Evolutionary conservation across 2,888 invertebrate genomes (phyloP).

Genomic region (Drosophila yooni): DNA sequence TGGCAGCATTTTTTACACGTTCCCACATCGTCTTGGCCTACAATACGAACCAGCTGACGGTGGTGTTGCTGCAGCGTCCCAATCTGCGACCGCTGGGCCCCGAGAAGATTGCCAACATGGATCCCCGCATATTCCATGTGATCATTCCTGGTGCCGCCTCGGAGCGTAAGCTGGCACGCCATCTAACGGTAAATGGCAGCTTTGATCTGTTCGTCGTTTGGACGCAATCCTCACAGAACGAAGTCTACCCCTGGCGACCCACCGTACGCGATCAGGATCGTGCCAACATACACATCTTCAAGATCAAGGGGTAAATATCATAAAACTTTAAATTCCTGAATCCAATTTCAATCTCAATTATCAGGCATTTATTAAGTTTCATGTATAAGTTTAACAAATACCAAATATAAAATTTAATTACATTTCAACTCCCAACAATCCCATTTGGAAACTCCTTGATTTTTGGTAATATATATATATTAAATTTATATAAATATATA

Average conservation of each 20-base stretch:
- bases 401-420: not conserved
- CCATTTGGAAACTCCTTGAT: no score
- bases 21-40: constrained; percentile 89
- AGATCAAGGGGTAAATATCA: constrained; percentile 88
- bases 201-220: constrained; percentile 89
- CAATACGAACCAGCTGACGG: constrained; percentile 89
- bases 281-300: constrained; percentile 94
- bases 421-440: no score
- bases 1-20: constrained; percentile 88
- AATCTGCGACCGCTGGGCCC: constrained; percentile 86
- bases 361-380: no score
- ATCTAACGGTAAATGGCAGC: constrained; percentile 84
- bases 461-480: not conserved
- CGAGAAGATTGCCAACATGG: constrained; percentile 88
- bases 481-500: not conserved
- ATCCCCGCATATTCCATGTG: constrained; percentile 88
- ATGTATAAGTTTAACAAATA: not conserved
- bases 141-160: constrained; percentile 83
- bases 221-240: constrained; percentile 93
- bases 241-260: constrained; percentile 97
- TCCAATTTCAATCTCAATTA: not conserved
- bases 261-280: constrained; percentile 92
- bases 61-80: constrained; percentile 88
- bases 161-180: constrained; percentile 82
- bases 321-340: not conserved